phyloP scores from a whole-genome alignment of 1,140 invertebrate species.

The Trinorchestia longiramus region DNA sequence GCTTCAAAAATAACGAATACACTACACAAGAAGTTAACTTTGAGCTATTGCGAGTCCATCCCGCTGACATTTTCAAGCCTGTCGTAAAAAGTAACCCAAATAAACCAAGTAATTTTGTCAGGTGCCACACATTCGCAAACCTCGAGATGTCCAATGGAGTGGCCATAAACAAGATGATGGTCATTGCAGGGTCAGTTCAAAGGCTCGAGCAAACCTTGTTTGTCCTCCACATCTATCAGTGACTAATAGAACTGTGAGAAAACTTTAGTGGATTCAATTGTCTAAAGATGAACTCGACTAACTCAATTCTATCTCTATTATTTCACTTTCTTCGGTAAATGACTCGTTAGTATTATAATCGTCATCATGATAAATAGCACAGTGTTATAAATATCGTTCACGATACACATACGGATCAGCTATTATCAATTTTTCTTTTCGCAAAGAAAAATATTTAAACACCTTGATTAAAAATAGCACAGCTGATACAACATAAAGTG shows the following conservation, averaged over 20 bases:
- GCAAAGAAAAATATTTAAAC: too few relatives aligned
- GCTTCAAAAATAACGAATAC: background rate
- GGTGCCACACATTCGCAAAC: background rate
- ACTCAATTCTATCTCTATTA: too few relatives aligned
- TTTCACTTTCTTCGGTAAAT: too few relatives aligned
- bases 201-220: background rate
- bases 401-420: too few relatives aligned
- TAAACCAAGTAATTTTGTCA: background rate
- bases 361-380: too few relatives aligned
- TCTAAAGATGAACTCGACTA: too few relatives aligned
- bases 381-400: too few relatives aligned
- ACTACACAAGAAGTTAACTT: background rate
- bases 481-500: too few relatives aligned
- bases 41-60: background rate
- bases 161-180: background rate
- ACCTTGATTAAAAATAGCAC: too few relatives aligned
- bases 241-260: background rate
- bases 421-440: too few relatives aligned
- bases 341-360: too few relatives aligned
- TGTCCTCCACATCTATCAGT: background rate
- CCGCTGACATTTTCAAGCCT: background rate
- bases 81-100: background rate
- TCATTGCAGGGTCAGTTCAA: background rate
- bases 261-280: background rate
- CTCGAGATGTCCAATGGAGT: background rate